These are phyloP conservation scores for Dascillus cervinus DNA, from an alignment of 2,888 invertebrate species.

Conservation along the genomic window DNA sequence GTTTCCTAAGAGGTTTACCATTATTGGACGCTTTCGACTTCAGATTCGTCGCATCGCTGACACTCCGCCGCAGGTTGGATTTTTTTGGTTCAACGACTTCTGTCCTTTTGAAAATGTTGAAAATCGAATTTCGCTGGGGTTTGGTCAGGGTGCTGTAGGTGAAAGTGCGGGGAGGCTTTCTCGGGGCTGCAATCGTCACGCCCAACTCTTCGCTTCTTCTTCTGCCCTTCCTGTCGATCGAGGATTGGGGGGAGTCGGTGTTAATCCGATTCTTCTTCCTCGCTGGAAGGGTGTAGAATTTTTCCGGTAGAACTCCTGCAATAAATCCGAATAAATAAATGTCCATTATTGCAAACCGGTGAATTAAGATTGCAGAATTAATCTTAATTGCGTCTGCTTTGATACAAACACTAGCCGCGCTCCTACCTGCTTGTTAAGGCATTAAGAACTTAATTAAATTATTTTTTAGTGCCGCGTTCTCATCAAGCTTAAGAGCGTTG, in stretches of 20 bases:
- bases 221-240: constrained; percentile 28
- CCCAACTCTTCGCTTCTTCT: constrained; percentile 51
- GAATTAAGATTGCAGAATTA: constrained; percentile 4
- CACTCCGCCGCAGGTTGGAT: constrained; percentile 43
- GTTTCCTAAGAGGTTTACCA: constrained; percentile 46
- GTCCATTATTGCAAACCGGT: constrained; percentile 1
- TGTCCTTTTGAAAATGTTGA: constrained; percentile 56
- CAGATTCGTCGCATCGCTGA: constrained; percentile 51
- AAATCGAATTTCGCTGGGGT: constrained; percentile 54
- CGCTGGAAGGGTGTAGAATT: constrained; percentile 62
- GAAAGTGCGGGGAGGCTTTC: constrained; percentile 38
- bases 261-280: constrained; percentile 48
- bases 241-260: constrained; percentile 28
- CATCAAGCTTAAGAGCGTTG: no score
- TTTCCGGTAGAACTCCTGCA: constrained; percentile 45
- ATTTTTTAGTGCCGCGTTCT: constrained; percentile 7
- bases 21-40: constrained; percentile 41
- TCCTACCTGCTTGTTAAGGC: constrained; percentile 7
- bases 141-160: constrained; percentile 50
- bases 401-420: constrained; percentile 4
- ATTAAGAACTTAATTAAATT: constrained; percentile 11
- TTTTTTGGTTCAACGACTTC: constrained; percentile 50
- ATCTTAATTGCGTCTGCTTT: constrained; percentile 4
- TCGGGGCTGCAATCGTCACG: constrained; percentile 28
- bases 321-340: constrained; percentile 16